phyloP scores from a whole-genome alignment of 2,888 invertebrate genomes.

The Drosophila incognita region DNA sequence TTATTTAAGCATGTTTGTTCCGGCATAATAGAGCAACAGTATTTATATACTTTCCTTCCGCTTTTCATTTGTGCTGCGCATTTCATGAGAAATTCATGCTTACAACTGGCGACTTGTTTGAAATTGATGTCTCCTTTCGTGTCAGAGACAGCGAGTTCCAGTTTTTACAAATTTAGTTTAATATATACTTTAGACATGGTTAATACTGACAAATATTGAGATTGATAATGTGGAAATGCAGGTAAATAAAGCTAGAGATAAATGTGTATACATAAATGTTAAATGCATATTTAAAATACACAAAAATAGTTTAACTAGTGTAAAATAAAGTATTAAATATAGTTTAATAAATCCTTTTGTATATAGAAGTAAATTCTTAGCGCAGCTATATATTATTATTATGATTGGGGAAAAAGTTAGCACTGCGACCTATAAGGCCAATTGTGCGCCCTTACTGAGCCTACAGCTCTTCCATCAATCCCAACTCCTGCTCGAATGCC shows the following conservation, averaged over 20 bases:
- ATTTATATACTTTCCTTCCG: background rate
- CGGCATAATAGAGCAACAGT: background rate
- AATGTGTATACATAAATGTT: background rate
- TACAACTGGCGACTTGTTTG: background rate
- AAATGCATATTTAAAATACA: background rate
- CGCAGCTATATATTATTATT: background rate
- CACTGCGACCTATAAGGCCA: too few relatives aligned
- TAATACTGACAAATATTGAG: background rate
- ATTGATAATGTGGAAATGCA: background rate
- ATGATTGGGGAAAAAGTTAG: too few relatives aligned
- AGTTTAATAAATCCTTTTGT: background rate
- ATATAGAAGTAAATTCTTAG: background rate
- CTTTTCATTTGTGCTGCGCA: background rate
- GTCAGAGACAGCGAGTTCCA: background rate
- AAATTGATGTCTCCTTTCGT: background rate
- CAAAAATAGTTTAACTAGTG: background rate
- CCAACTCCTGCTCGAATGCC: too few relatives aligned
- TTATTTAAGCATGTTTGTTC: constrained; percentile 30
- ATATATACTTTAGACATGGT: background rate
- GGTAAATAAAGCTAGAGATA: background rate
- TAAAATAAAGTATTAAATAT: background rate
- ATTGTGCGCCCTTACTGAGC: too few relatives aligned
- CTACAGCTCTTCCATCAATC: too few relatives aligned
- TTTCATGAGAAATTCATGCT: background rate
- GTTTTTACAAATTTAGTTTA: background rate